These are phyloP conservation scores for Diadumene lineata DNA, from an alignment of 92 coral and sea anemone species.

Conservation along the genomic window DNA sequence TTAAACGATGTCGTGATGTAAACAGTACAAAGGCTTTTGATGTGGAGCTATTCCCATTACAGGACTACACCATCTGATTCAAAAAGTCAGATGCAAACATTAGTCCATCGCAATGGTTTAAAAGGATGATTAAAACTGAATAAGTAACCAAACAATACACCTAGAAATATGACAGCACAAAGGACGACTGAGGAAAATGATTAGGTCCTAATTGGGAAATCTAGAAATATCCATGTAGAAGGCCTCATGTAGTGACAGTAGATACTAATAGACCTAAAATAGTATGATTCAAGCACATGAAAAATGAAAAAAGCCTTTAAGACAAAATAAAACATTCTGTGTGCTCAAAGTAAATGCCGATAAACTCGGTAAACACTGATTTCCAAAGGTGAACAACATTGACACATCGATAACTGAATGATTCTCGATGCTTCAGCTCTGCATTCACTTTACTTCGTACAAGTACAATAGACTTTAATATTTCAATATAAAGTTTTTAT, in stretches of 20 bases:
- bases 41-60: constrained; percentile 19
- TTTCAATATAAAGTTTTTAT: not conserved
- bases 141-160: not conserved
- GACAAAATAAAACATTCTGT: constrained; percentile 7
- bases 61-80: constrained; percentile 16
- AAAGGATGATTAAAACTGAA: constrained; percentile 1
- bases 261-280: constrained; percentile 2
- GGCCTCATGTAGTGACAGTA: not conserved
- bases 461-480: not conserved
- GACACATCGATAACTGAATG: not conserved
- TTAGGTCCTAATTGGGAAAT: constrained; percentile 8
- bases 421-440: not conserved
- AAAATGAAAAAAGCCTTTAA: not conserved
- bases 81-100: constrained; percentile 22
- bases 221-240: not conserved
- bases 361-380: constrained; percentile 13
- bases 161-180: not conserved
- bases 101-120: constrained; percentile 1
- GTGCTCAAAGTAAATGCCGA: constrained; percentile 7
- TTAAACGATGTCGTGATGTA: not conserved
- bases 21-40: constrained; percentile 19
- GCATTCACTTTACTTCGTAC: not conserved
- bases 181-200: not conserved
- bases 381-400: constrained; percentile 14
- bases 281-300: not conserved